phyloP scores from a whole-genome alignment of 1,140 invertebrate genomes.

The Drosophila baimaii region DNA sequence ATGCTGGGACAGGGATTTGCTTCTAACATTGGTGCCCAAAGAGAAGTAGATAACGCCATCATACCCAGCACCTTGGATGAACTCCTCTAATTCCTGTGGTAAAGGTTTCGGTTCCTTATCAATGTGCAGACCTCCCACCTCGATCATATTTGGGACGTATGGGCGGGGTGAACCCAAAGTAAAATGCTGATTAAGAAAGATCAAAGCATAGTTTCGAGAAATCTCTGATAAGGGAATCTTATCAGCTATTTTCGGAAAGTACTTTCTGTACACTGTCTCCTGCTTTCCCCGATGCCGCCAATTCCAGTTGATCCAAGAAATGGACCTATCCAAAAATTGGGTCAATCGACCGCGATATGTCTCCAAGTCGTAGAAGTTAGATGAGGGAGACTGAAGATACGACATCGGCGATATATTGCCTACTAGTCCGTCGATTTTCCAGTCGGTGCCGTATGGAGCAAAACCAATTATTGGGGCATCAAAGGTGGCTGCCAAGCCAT shows the following conservation, averaged over 20 bases:
- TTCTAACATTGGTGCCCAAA: constrained; percentile 85
- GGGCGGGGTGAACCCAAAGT: constrained; percentile 59
- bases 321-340: constrained; percentile 11
- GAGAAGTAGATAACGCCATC: constrained; percentile 87
- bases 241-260: constrained; percentile 50
- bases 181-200: constrained; percentile 77
- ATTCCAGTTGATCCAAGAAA: constrained; percentile 68
- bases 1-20: constrained; percentile 84
- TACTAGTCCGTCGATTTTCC: constrained; percentile 37
- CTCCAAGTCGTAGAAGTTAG: constrained; percentile 1
- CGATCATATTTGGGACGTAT: constrained; percentile 72
- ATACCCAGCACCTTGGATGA: constrained; percentile 85
- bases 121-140: constrained; percentile 86
- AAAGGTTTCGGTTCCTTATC: constrained; percentile 76
- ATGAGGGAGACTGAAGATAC: constrained; percentile 20
- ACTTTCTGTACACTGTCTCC: constrained; percentile 65
- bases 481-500: constrained; percentile 20
- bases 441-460: constrained; percentile 33
- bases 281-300: constrained; percentile 64
- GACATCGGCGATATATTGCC: constrained; percentile 31
- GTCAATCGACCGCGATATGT: constrained; percentile 1
- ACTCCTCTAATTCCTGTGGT: constrained; percentile 77
- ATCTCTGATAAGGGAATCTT: constrained; percentile 32
- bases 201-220: constrained; percentile 53
- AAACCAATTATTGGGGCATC: constrained; percentile 30